phyloP scores from a whole-genome alignment of 1,140 invertebrate genomes.

The Carposina sasakii region DNA sequence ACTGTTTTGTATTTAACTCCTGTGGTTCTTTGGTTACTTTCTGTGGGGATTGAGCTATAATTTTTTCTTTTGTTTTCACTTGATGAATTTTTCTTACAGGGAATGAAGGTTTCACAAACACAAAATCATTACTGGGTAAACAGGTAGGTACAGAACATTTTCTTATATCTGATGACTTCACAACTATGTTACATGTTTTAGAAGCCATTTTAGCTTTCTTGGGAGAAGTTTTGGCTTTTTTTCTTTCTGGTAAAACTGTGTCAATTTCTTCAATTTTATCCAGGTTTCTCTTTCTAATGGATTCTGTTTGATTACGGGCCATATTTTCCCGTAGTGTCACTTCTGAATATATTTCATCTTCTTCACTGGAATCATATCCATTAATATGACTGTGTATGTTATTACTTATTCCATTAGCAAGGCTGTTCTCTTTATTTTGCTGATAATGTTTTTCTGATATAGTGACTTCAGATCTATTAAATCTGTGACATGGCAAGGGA shows the following conservation, averaged over 20 bases:
- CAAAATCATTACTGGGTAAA: conserved; percentile 35
- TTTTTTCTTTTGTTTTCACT: conserved; percentile 26
- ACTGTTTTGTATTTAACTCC: no score
- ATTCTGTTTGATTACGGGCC: conserved; percentile 5
- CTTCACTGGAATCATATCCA: conserved; percentile 28
- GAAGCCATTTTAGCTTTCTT: conserved; percentile 12
- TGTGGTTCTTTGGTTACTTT: no score
- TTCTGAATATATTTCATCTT: conserved; percentile 40
- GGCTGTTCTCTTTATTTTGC: no score
- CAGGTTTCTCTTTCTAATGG: conserved; percentile 29
- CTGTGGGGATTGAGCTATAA: no score
- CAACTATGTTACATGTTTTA: conserved; percentile 9
- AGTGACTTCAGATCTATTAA: conserved; percentile 35
- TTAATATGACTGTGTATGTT: conserved; percentile 13
- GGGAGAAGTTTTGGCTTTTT: conserved; percentile 24
- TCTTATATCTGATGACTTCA: no score
- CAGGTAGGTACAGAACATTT: no score
- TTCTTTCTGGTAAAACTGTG: conserved; percentile 16
- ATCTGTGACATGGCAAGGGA: conserved; percentile 49
- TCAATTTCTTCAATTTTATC: conserved; percentile 22
- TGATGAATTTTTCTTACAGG: conserved; percentile 31
- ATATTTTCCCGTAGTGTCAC: conserved; percentile 19
- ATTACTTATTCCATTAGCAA: no score
- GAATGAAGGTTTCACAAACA: conserved; percentile 46
- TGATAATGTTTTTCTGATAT: conserved; percentile 15